Evolutionary conservation across 2,888 invertebrate genomes (phyloP), one percentile per base, ranked within the genome.

Genomic region (Arge pagana): DNA sequence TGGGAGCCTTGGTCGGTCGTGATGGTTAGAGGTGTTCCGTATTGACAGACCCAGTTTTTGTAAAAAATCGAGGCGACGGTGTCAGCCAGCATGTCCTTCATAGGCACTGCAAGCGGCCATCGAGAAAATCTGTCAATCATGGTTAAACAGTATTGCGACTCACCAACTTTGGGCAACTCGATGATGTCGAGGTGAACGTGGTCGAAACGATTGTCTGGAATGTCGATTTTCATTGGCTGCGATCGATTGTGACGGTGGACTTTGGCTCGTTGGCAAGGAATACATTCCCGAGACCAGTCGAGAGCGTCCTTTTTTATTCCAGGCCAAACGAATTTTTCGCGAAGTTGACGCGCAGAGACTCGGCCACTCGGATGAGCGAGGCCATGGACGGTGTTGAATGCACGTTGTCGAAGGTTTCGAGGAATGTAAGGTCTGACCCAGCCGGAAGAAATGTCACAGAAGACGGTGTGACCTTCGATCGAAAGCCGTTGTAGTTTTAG

Each of bases 61-160:
- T 59, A 56, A 24, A 74, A 64, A 0, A 61, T 60, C 1, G 49
- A 30, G 0, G 68, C 66, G 1, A 70, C 61, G 0, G 68, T 68
- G 28, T 61, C 59, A 1, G 69, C 67, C 10, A 61, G 56, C 28
- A 67, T 66, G 50, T 74, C 57, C 16, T 39, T 39, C 1, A 74
- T 18, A 1, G 74, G 72, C 7, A 66, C 53, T 1, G 67, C 71
- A 21, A 65, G 63, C 3, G 68, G 65, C 67, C 68, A 72, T 7
- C 62, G 50, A 3, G 65, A 55, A 50, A 66, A 69, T 3, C 69
- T 23, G 45, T 76, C 70, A 4, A 71, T 62, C 10, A 61, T 57
- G 1, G 72, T 74, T 0, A 73, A 58, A 19, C 64, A 65, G 53
- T 72, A 76, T 8, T 56, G 48, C 43, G 56, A 65, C 8, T 57